phyloP scores from a whole-genome alignment of 1,140 invertebrate species.

The Pseudomyrmex concolor region DNA sequence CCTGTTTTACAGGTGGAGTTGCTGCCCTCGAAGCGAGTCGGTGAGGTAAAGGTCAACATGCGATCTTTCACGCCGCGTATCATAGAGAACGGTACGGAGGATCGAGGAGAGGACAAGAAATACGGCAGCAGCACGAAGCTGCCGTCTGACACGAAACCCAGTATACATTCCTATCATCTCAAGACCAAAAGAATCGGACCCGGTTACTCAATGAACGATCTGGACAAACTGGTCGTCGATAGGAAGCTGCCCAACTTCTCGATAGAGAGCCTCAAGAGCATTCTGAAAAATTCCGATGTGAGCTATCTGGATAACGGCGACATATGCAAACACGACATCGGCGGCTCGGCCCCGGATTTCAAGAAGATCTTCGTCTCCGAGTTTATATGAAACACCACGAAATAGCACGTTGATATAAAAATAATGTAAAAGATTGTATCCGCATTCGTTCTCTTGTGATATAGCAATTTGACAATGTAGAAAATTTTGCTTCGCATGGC shows the following conservation, averaged over 20 bases:
- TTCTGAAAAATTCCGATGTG: constrained; percentile 75
- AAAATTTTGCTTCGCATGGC: neutral
- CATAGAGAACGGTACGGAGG: constrained; percentile 72
- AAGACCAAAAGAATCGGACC: constrained; percentile 78
- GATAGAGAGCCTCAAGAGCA: constrained; percentile 78
- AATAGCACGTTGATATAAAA: neutral
- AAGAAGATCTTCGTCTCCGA: constrained; percentile 86
- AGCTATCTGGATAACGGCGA: constrained; percentile 80
- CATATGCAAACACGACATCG: constrained; percentile 81
- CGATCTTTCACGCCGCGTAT: constrained; percentile 81
- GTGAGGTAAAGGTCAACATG: constrained; percentile 80
- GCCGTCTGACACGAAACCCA: constrained; percentile 71
- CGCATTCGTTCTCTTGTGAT: neutral
- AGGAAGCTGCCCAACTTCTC: constrained; percentile 73
- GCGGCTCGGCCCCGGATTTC: constrained; percentile 85
- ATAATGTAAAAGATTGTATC: neutral
- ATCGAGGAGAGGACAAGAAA: constrained; percentile 34
- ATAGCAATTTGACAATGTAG: neutral
- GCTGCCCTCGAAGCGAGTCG: constrained; percentile 73
- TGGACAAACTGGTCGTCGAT: constrained; percentile 78
- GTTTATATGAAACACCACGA: constrained; percentile 80
- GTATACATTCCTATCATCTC: constrained; percentile 78
- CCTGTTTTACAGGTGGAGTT: constrained; percentile 75
- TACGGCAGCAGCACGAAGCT: constrained; percentile 35
- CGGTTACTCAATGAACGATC: constrained; percentile 85